These are phyloP conservation scores for Virgularia gustaviana DNA, from an alignment of 92 coral and sea anemone genomes.

Conservation along the genomic window DNA sequence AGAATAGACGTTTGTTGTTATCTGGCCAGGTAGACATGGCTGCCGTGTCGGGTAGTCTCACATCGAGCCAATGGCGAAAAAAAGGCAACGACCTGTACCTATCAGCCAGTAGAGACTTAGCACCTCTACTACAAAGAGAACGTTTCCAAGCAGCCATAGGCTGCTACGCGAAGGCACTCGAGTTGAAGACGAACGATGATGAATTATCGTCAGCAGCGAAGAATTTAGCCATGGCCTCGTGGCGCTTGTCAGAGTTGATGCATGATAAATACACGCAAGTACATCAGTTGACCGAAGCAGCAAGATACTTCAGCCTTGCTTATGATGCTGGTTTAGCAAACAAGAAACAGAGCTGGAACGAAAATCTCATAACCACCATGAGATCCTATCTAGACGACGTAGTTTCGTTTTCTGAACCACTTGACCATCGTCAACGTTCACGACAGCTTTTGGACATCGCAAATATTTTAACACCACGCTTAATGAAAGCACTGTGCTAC, in stretches of 20 bases:
- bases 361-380: constrained; percentile 48
- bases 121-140: constrained; percentile 6
- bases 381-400: constrained; percentile 63
- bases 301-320: constrained; percentile 50
- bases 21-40: neutral
- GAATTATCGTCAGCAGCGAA: constrained; percentile 71
- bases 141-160: constrained; percentile 28
- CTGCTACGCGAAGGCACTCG: constrained; percentile 31
- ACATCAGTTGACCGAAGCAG: constrained; percentile 66
- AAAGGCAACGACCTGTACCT: constrained; percentile 40
- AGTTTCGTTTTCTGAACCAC: constrained; percentile 38
- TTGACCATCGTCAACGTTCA: too few relatives aligned
- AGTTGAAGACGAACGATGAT: constrained; percentile 36
- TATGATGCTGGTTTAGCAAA: constrained; percentile 50
- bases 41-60: constrained; percentile 1
- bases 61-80: constrained; percentile 33
- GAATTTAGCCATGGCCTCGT: constrained; percentile 76
- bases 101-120: constrained; percentile 27
- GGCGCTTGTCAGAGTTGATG: constrained; percentile 58
- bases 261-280: constrained; percentile 39
- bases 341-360: constrained; percentile 62
- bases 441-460: neutral
- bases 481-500: constrained; percentile 7
- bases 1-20: too few relatives aligned
- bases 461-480: neutral